Evolutionary conservation across 2,888 invertebrate genomes (phyloP).

Genomic region (Trimorus sp.): DNA sequence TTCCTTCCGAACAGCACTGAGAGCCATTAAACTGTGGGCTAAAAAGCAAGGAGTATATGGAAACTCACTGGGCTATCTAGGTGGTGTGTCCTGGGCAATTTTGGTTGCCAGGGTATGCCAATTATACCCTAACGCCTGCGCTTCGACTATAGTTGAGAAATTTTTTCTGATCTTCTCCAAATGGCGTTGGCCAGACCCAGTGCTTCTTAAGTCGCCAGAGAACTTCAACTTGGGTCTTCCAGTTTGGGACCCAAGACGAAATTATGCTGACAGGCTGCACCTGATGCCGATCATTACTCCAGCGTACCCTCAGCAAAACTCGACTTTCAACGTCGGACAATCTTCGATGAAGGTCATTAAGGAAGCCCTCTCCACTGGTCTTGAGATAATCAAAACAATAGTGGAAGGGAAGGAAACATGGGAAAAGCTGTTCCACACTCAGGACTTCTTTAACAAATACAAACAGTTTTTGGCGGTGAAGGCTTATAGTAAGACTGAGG

Average conservation of each 20-base stretch:
- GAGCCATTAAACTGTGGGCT: not conserved
- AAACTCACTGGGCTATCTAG: not conserved
- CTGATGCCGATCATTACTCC: slow-evolving; percentile 99
- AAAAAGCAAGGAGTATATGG: not conserved
- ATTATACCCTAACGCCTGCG: not conserved
- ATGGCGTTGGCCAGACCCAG: not conserved
- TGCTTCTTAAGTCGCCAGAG: not conserved
- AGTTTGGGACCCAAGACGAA: not conserved
- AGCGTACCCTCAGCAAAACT: slow-evolving; percentile 99
- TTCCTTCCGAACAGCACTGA: not conserved
- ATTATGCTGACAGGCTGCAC: too few relatives aligned
- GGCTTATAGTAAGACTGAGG: slow-evolving; percentile 89
- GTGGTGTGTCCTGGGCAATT: too few relatives aligned
- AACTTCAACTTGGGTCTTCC: not conserved
- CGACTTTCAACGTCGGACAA: slow-evolving; percentile 98
- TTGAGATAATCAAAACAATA: slow-evolving; percentile 91
- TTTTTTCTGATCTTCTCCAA: not conserved
- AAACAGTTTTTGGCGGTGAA: slow-evolving; percentile 97
- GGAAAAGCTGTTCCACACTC: slow-evolving; percentile 96
- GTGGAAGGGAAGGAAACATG: slow-evolving; percentile 93
- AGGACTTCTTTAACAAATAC: slow-evolving; percentile 95
- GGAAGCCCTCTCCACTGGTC: slow-evolving; percentile 93
- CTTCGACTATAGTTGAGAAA: not conserved
- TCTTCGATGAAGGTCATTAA: slow-evolving; percentile 97
- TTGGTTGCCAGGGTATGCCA: not conserved